phyloP scores from a whole-genome alignment of 2,797 vertebrate species.

The Leptatherina wallacei region DNA sequence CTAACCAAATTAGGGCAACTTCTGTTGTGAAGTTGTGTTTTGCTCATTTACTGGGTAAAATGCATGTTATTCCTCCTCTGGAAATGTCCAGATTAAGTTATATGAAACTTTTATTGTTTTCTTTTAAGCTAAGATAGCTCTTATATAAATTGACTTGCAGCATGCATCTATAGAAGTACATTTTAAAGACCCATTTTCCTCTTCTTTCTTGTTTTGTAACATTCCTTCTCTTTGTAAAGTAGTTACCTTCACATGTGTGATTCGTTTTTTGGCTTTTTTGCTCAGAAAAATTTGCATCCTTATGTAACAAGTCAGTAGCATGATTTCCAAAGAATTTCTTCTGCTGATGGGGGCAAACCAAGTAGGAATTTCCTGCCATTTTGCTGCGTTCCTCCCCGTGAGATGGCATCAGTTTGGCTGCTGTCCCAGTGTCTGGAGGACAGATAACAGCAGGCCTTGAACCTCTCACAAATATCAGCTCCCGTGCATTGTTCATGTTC shows the following conservation, averaged over 20 bases:
- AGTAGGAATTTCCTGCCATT: constrained; percentile 85
- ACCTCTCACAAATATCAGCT: constrained; percentile 56
- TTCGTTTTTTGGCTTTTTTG: not conserved
- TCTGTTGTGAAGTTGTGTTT: not conserved
- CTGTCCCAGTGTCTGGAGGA: constrained; percentile 64
- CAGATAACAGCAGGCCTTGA: constrained; percentile 69
- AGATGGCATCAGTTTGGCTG: constrained; percentile 78
- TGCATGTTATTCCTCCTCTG: not conserved
- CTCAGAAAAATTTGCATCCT: constrained; percentile 27
- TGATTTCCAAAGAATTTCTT: constrained; percentile 62
- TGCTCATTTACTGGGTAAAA: not conserved
- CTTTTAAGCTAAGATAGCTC: not conserved
- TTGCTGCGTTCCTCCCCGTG: constrained; percentile 73
- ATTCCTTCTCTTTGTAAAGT: not conserved
- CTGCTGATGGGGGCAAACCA: constrained; percentile 61
- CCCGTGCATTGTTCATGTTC: constrained; percentile 40
- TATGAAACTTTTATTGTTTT: not conserved
- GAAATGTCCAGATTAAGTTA: too few relatives aligned
- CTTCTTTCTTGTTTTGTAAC: not conserved
- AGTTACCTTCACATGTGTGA: not conserved
- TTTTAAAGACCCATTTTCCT: not conserved
- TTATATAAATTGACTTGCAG: not conserved
- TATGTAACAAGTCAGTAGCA: constrained; percentile 45
- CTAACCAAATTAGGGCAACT: not conserved
- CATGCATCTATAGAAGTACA: not conserved